Evolutionary conservation across 2,888 invertebrate genomes (phyloP).

Genomic region (Eucera pruinosa): DNA sequence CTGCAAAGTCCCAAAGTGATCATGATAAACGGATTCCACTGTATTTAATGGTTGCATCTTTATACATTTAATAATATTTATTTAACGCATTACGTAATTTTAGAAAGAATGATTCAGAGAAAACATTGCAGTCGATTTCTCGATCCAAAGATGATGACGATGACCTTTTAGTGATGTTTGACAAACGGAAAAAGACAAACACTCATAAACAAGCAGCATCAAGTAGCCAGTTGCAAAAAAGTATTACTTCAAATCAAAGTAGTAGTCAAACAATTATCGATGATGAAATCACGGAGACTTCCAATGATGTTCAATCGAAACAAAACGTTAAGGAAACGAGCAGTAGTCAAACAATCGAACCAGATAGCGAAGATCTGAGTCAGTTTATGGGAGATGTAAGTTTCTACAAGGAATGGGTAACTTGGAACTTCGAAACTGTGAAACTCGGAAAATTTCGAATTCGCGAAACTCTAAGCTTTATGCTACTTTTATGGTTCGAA

Average conservation of each 20-base stretch:
- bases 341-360: constrained; percentile 62
- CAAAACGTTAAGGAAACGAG: constrained; percentile 19
- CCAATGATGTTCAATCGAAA: not conserved
- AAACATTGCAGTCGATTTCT: not conserved
- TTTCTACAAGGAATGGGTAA: no score
- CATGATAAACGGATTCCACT: no score
- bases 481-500: no score
- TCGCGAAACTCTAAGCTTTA: no score
- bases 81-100: constrained; percentile 5
- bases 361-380: constrained; percentile 60
- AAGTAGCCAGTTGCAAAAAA: constrained; percentile 2
- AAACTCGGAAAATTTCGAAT: no score
- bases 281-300: constrained; percentile 25
- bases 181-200: constrained; percentile 25
- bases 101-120: not conserved
- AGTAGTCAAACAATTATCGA: constrained; percentile 63
- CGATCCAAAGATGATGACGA: constrained; percentile 25
- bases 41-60: no score
- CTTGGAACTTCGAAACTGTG: no score
- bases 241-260: constrained; percentile 27
- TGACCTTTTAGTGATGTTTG: constrained; percentile 54
- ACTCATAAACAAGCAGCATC: not conserved
- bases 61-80: not conserved
- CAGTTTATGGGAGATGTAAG: constrained; percentile 72
- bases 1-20: no score